Evolutionary conservation across 2,113 vertebrate genomes (phyloP).

Genomic region (Tetrax tetrax): DNA sequence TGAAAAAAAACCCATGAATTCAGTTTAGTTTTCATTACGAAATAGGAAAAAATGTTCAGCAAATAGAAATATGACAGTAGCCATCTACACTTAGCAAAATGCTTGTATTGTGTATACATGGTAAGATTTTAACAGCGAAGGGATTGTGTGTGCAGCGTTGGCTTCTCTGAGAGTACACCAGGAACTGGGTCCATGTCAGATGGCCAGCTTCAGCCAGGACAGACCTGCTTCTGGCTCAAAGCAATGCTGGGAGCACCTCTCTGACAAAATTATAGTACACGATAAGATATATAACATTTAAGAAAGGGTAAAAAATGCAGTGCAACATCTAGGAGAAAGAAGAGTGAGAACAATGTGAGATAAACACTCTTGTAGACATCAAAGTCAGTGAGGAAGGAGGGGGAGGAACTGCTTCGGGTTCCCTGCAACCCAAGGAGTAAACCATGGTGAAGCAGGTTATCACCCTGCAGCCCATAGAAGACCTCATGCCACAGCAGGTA

Average conservation of each 20-base stretch:
- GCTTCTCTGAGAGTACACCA: not conserved
- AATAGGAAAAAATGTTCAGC: not conserved
- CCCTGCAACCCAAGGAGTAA: not conserved
- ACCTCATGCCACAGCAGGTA: not conserved
- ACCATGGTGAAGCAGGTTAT: not conserved
- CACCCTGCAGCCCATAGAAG: not conserved
- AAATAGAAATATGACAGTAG: not conserved
- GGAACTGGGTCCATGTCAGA: not conserved
- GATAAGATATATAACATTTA: too few relatives aligned
- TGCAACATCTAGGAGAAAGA: too few relatives aligned
- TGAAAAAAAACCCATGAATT: not conserved
- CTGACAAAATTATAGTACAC: too few relatives aligned
- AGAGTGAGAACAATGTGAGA: too few relatives aligned
- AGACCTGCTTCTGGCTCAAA: not conserved
- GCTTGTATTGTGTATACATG: not conserved
- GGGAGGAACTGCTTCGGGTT: too few relatives aligned
- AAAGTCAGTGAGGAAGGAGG: too few relatives aligned
- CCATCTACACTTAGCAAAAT: not conserved
- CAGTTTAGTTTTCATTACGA: not conserved
- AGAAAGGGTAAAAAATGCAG: too few relatives aligned
- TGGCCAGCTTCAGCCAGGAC: not conserved
- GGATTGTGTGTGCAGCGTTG: not conserved
- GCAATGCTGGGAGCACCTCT: too few relatives aligned
- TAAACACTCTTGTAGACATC: too few relatives aligned
- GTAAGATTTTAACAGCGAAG: fast-evolving